phyloP scores from a whole-genome alignment of 92 coral and sea anemone species.

The Palythoa grandis region DNA sequence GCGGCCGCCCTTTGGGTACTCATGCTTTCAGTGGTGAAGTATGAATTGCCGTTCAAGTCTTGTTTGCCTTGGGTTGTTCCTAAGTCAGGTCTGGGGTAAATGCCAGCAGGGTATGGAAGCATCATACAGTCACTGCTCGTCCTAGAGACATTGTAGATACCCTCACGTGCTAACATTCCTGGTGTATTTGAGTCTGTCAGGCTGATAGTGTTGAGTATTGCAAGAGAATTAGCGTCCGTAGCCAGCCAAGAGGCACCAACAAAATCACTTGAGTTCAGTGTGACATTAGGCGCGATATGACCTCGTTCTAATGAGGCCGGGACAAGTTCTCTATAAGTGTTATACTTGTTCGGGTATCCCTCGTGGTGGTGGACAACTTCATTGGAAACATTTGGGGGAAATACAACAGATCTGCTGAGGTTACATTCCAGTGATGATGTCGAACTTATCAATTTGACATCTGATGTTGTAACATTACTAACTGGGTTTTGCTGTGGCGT shows the following conservation, averaged over 20 bases:
- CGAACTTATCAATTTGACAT: neutral
- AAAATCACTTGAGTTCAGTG: conserved; percentile 57
- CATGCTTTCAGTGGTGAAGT: conserved; percentile 23
- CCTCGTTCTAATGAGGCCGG: conserved; percentile 62
- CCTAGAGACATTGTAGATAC: conserved; percentile 25
- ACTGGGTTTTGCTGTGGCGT: conserved; percentile 11
- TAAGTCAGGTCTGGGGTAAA: conserved; percentile 20
- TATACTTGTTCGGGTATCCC: neutral
- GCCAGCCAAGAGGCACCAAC: conserved; percentile 68
- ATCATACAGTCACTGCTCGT: conserved; percentile 15
- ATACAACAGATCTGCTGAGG: neutral
- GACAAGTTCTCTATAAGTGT: conserved; percentile 2
- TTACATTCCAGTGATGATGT: neutral
- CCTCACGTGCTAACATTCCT: conserved; percentile 36
- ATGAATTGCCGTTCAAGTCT: conserved; percentile 28
- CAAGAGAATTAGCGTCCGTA: conserved; percentile 64
- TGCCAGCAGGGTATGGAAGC: neutral
- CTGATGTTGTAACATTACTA: neutral
- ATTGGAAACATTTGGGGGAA: neutral
- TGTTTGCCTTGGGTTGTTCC: conserved; percentile 19
- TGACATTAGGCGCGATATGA: conserved; percentile 48
- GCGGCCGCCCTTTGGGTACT: neutral
- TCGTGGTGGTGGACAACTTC: conserved; percentile 13
- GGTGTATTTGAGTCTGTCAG: conserved; percentile 51
- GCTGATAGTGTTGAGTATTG: conserved; percentile 67